Conservation (phyloP, 2,113 vertebrate species). For the Rhombomys opimus region DNA sequence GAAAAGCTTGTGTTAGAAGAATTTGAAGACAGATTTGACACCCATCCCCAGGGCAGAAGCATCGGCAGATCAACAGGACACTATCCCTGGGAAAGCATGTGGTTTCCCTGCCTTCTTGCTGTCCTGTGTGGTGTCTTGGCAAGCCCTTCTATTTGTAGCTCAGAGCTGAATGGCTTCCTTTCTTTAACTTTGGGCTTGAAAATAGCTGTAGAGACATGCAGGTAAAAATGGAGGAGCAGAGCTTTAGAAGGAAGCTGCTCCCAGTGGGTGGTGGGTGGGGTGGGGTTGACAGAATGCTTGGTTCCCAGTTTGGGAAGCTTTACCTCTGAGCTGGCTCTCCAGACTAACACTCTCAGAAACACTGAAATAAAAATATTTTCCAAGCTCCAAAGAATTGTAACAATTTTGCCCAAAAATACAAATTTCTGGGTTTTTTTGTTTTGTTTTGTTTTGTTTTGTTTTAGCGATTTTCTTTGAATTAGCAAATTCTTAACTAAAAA, state of each 20-base stretch:
- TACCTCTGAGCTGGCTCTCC: constrained; percentile 42
- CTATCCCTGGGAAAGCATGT: not conserved
- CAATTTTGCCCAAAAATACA: not conserved
- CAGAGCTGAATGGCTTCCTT: not conserved
- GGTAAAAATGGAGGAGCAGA: constrained; percentile 2
- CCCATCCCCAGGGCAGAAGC: not conserved
- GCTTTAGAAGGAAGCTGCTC: not conserved
- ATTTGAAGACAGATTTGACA: not conserved
- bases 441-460: too few relatives aligned
- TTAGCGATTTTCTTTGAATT: constrained; percentile 1
- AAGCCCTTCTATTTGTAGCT: not conserved
- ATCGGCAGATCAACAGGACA: not conserved
- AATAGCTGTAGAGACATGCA: not conserved
- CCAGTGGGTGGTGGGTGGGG: not conserved
- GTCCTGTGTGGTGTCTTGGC: not conserved
- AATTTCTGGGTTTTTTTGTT: not conserved
- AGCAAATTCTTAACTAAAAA: constrained; percentile 28
- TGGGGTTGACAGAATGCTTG: not conserved
- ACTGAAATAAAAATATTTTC: constrained; percentile 14
- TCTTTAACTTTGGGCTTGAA: constrained; percentile 27
- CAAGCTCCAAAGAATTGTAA: not conserved
- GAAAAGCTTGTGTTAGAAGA: not conserved
- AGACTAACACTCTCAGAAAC: not conserved
- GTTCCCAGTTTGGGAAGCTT: constrained; percentile 2
- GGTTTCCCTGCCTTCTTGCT: not conserved